Percentiles rank a stretch among this genome's conserved stretches.
These are phyloP conservation scores for Littorina saxatilis DNA, from an alignment of 1,140 invertebrate species.

Conservation along the genomic window DNA sequence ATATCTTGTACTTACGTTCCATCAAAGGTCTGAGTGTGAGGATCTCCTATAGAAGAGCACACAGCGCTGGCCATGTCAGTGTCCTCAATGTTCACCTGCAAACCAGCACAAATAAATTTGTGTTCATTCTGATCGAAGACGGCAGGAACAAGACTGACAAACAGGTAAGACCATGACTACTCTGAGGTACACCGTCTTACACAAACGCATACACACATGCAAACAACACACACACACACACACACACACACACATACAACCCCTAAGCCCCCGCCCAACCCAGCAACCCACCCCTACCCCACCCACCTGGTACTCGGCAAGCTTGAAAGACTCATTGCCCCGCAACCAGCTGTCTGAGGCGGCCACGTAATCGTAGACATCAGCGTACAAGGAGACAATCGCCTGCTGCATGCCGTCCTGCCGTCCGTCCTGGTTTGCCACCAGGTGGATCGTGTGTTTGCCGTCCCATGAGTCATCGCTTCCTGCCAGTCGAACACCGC, in stretches of 20 bases:
- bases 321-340: neutral
- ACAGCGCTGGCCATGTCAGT: neutral
- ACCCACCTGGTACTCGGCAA: constrained; percentile 4
- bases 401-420: neutral
- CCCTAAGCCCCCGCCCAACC: too few relatives aligned
- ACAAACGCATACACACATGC: too few relatives aligned
- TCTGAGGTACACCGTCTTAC: too few relatives aligned
- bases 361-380: neutral
- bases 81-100: constrained; percentile 21
- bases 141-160: too few relatives aligned
- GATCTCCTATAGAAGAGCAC: neutral
- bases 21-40: constrained; percentile 5
- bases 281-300: neutral
- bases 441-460: neutral
- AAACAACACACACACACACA: too few relatives aligned
- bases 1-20: constrained; percentile 31
- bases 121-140: too few relatives aligned
- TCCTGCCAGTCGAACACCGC: neutral
- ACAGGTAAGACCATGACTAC: too few relatives aligned
- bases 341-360: neutral
- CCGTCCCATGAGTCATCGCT: neutral
- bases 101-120: too few relatives aligned
- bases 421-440: constrained; percentile 16
- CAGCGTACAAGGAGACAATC: neutral
- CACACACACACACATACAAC: too few relatives aligned